Conservation (phyloP, 2,113 vertebrate genomes). For the Lichenostomus cassidix region DNA sequence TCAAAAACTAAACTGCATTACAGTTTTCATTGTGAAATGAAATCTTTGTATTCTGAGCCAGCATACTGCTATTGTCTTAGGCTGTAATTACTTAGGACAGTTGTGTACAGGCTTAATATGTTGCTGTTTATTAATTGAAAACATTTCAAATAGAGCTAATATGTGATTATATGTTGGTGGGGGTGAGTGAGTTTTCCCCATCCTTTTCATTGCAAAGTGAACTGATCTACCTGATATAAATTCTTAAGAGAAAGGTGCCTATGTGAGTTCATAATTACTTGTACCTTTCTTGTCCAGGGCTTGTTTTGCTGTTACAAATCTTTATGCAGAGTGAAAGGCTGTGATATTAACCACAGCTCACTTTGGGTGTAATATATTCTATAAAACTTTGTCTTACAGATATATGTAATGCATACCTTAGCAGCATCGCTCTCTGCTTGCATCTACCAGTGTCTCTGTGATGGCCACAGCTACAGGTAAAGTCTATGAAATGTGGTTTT, state of each 20-base stretch:
- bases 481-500: neutral
- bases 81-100: neutral
- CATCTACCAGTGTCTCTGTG: constrained; percentile 98
- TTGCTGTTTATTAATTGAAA: neutral
- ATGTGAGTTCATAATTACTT: neutral
- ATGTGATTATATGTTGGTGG: neutral
- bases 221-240: neutral
- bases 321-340: neutral
- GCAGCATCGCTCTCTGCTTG: constrained; percentile 96
- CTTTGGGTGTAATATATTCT: neutral
- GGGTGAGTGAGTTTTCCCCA: neutral
- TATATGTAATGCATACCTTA: constrained; percentile 93
- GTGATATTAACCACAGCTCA: neutral
- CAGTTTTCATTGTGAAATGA: neutral
- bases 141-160: neutral
- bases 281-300: neutral
- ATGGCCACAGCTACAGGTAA: constrained; percentile 91
- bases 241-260: neutral
- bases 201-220: neutral
- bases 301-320: neutral
- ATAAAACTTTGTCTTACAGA: constrained; percentile 74
- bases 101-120: neutral
- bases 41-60: neutral
- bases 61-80: neutral
- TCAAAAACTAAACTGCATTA: neutral